Conservation (phyloP, 2,113 vertebrate species). For the Cyprinus carpio region DNA sequence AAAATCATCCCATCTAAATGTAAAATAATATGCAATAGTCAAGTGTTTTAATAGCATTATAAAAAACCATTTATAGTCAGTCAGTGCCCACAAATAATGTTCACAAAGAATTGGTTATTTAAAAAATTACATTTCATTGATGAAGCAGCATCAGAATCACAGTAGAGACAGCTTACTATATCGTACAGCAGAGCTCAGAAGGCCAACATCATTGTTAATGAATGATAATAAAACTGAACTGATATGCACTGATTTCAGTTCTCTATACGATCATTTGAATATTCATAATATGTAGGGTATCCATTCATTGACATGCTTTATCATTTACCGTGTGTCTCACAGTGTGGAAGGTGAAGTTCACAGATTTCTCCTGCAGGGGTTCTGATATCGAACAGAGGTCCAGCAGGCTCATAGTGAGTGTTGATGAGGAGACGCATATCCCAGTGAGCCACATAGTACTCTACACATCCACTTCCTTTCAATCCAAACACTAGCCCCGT, state of each 20-base stretch:
- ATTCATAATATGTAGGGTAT: neutral
- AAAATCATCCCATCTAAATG: neutral
- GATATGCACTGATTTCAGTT: no score
- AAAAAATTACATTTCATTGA: neutral
- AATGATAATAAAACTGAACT: no score
- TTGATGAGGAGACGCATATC: slow-evolving; percentile 9
- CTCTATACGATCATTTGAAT: neutral
- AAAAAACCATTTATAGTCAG: neutral
- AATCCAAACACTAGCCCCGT: slow-evolving; percentile 46
- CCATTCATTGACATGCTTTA: neutral
- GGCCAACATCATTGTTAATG: neutral
- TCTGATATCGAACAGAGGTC: slow-evolving; percentile 43
- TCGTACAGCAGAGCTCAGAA: neutral
- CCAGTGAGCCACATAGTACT: slow-evolving; percentile 45
- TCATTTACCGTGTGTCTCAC: slow-evolving; percentile 43
- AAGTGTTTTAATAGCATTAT: no score
- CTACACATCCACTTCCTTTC: slow-evolving; percentile 35
- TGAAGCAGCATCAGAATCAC: neutral
- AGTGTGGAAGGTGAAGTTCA: slow-evolving; percentile 51
- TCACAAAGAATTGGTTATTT: neutral
- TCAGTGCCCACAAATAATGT: neutral
- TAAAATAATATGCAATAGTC: neutral
- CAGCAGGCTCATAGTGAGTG: slow-evolving; percentile 41
- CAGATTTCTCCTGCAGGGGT: slow-evolving; percentile 21
- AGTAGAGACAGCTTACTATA: neutral